Base-by-base conservation (phyloP, 2,113 vertebrate genomes). In the Ramphastos sulfuratus region DNA sequence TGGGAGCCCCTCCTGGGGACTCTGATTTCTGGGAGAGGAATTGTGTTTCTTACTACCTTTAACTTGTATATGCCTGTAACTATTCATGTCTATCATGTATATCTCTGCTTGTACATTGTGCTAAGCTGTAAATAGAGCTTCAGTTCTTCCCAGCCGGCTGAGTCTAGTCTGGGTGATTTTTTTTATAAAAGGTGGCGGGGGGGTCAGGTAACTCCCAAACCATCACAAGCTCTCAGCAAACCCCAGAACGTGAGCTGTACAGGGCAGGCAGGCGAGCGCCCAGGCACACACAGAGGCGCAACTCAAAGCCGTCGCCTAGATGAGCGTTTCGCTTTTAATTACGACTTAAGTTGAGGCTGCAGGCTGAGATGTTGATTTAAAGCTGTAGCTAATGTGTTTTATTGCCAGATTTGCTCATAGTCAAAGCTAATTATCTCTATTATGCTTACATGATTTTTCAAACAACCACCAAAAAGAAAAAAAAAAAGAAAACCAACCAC, bases 381-480 rank as follows among this genome's bases (percentile, higher is more conserved):
- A 94, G 80, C 93, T 97, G 89, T 72, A 96, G 89, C 77, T 93
- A 97, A 97, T 94, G 84, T 96, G 79, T 75, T 97, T 97, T 95
- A 97, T 74, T 97, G 93, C 81, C 89, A 95, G 71, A 97, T 97
- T 97, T 96, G 89, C 88, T 97, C 95, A 95, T 73, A 95, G 88
- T 96, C 77, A 94, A 76, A 97, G 84, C 77, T 97, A 98, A 97
- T 97, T 96, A 97, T 85, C 85, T 90, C 92, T 95, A 96, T 95
- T 96, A 96, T 79, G 93, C 80, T 89, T 96, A 93, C 73, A 95
- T 82, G 79, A 91, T 95, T 95, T 95, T 95, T 91, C 52, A 84
- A 92, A 90, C 80, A 92, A 89, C 82, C 35, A 66, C 35, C 2
- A 25, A 24, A 69, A n/a, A 79, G 74, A n/a, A 71, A 23, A 52